Base-by-base conservation (phyloP, 2,113 vertebrate genomes). In the Cisticola juncidis region DNA sequence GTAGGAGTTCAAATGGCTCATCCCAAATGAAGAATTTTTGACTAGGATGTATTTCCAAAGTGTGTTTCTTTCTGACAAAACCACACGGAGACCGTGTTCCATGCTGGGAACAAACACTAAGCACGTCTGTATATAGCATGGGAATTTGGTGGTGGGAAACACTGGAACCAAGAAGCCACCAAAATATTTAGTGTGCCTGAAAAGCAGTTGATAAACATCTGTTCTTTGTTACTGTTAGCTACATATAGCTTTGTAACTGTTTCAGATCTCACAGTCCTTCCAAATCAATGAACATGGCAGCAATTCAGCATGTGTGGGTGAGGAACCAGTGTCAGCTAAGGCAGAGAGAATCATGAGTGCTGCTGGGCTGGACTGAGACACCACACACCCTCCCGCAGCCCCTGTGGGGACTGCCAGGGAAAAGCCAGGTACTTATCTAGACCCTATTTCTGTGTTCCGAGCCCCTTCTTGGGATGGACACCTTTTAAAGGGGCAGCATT, bases 21-120 rank as follows among this genome's bases (percentile, higher is more conserved):
- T 42, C 24, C 40, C 21, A n/a, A 21, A 2, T 19, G 38, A 80
- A 77, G n/a, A 18, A 44, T 69, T 60, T 88, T 33, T 79, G 38
- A 18, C 8, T 17, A 38, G 54, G 31, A 9, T 70, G 3, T 62
- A 9, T 54, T 81, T 66, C 36, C 21, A 22, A 58, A 33, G 11
- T 35, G 6, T 71, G 26, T 62, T 73, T 73, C 22, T 77, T 53
- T 70, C 45, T 48, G 36, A 80, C 14, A 79, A n/a, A 81, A 77
- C 7, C 11, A 5, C 21, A 9, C 5, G 40, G 36, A 19, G n/a
- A 31, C 22, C 0, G 0, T 57, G 50, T 18, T n/a, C 12, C 26
- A 4, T 83, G 45, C 9, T 62, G 53, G 57, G 22, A 82, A 26
- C 24, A 87, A 87, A 48, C 70, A 36, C 57, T 29, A 51, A 40